These are phyloP conservation scores for Myopa tessellatipennis DNA, from an alignment of 2,888 invertebrate genomes.

Conservation along the genomic window DNA sequence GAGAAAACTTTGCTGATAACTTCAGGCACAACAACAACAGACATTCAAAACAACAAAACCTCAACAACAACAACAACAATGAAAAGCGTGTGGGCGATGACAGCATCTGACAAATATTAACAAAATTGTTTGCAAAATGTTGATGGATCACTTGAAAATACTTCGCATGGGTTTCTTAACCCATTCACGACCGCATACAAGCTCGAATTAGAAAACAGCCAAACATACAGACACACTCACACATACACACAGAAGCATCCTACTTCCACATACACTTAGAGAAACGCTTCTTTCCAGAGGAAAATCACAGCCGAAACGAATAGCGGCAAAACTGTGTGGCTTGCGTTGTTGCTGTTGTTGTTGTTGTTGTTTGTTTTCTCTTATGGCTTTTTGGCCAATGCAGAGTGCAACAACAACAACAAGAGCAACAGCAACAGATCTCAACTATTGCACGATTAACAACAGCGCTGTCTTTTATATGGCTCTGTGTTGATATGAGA, in stretches of 20 bases:
- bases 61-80: conserved; percentile 18
- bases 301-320: neutral
- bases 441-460: too few species aligned
- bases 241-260: neutral
- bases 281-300: too few species aligned
- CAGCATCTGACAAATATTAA: conserved; percentile 8
- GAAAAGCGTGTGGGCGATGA: neutral
- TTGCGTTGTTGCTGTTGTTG: neutral
- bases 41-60: neutral
- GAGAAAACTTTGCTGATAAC: conserved; percentile 3
- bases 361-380: neutral
- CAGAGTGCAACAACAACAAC: neutral
- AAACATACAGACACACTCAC: neutral
- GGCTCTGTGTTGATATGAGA: too few species aligned
- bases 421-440: neutral
- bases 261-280: neutral
- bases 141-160: conserved; percentile 13
- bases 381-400: neutral
- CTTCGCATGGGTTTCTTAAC: neutral
- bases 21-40: neutral
- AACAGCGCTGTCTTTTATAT: too few species aligned
- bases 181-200: neutral
- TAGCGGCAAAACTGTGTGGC: neutral
- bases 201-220: neutral
- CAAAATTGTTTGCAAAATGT: conserved; percentile 23